Percentiles rank a stretch among this genome's conserved stretches.
These are phyloP conservation scores for Nicator chloris DNA, from an alignment of 2,113 vertebrate genomes.

Conservation along the genomic window DNA sequence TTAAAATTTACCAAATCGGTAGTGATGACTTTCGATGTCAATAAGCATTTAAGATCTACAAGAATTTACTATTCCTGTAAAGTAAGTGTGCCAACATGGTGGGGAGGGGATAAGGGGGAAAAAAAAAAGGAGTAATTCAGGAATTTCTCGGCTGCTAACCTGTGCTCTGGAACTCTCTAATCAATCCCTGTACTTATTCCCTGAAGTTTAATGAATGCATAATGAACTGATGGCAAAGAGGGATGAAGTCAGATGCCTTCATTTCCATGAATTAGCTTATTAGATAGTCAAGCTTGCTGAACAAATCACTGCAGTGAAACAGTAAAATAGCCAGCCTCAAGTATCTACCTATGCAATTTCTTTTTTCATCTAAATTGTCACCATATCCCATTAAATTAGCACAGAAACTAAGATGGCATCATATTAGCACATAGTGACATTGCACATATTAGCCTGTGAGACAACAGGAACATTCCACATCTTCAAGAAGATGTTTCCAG, in stretches of 20 bases:
- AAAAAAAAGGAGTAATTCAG: background rate
- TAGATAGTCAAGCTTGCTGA: conserved; percentile 33
- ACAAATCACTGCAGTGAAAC: conserved; percentile 11
- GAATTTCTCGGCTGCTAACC: conserved; percentile 17
- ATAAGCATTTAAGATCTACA: background rate
- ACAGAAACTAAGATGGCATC: background rate
- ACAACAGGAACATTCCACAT: background rate
- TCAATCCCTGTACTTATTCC: conserved; percentile 48
- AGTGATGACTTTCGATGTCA: background rate
- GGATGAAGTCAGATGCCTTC: conserved; percentile 64
- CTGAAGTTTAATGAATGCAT: conserved; percentile 56
- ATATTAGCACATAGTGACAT: background rate
- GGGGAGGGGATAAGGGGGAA: too few relatives aligned
- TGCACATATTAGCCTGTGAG: background rate
- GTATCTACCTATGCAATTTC: background rate
- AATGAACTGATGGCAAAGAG: conserved; percentile 55
- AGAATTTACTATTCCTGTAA: background rate
- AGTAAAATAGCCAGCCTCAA: background rate
- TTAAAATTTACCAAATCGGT: conserved; percentile 28
- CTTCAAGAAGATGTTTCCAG: background rate
- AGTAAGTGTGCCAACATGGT: background rate
- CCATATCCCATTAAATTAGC: background rate
- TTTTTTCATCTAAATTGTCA: conserved; percentile 22
- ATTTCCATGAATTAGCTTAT: conserved; percentile 55
- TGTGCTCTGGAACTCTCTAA: background rate